These are phyloP conservation scores for Ibycter americanus DNA, from an alignment of 2,797 vertebrate species.

Conservation along the genomic window DNA sequence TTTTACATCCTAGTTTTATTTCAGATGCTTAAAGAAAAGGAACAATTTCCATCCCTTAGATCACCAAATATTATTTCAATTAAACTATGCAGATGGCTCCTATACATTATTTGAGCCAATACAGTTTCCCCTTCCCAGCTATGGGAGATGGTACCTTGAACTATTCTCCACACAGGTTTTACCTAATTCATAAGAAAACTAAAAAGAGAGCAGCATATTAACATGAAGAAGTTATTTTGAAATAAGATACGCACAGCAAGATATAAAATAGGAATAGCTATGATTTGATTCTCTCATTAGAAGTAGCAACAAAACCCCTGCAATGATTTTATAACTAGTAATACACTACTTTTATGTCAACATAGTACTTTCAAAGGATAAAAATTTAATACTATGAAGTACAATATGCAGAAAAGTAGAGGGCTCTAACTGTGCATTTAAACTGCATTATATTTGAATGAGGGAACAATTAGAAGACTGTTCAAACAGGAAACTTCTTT, in stretches of 20 bases:
- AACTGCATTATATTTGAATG: neutral
- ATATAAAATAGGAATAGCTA: neutral
- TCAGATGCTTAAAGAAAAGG: conserved; percentile 68
- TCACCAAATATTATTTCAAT: conserved; percentile 75
- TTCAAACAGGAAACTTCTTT: neutral
- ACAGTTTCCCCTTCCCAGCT: conserved; percentile 4
- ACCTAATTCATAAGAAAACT: conserved; percentile 14
- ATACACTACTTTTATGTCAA: neutral
- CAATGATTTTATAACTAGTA: conserved; percentile 28
- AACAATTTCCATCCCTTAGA: conserved; percentile 73
- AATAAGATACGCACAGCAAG: neutral
- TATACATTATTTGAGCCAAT: conserved; percentile 47
- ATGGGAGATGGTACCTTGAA: neutral
- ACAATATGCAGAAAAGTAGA: neutral
- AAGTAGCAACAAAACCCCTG: conserved; percentile 21
- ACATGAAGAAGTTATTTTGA: neutral
- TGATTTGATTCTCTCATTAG: conserved; percentile 13
- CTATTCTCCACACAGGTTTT: neutral
- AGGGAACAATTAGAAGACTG: neutral
- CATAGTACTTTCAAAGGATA: neutral
- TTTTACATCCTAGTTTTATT: conserved; percentile 76
- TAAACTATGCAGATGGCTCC: conserved; percentile 63
- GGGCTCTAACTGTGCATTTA: neutral
- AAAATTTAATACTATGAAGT: neutral
- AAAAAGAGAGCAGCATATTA: neutral